Evolutionary conservation across 1,140 invertebrate genomes (phyloP).

Genomic region (Phocides pigmalion): DNA sequence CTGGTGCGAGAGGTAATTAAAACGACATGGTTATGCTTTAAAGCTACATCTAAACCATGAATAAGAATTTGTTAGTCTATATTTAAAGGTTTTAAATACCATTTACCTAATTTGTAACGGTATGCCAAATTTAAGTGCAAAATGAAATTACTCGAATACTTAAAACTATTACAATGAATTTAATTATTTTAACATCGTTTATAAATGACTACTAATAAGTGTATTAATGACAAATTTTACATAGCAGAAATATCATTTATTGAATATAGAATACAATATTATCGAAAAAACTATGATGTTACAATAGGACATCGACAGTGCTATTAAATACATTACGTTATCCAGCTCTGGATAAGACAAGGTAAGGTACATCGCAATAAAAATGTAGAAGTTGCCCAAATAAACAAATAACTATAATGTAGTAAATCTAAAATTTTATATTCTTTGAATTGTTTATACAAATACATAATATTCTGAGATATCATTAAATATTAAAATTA

Average conservation of each 20-base stretch:
- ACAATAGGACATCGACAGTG: slow-evolving; percentile 79
- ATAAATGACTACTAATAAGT: slow-evolving; percentile 81
- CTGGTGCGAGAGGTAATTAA: slow-evolving; percentile 54
- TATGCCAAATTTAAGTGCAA: slow-evolving; percentile 77
- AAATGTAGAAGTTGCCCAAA: slow-evolving; percentile 68
- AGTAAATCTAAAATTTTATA: slow-evolving; percentile 75
- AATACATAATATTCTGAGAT: slow-evolving; percentile 79
- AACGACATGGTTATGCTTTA: slow-evolving; percentile 58
- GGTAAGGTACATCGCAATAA: slow-evolving; percentile 65
- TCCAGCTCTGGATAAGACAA: slow-evolving; percentile 66
- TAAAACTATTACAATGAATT: slow-evolving; percentile 82
- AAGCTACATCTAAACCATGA: slow-evolving; percentile 74
- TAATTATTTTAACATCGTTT: slow-evolving; percentile 73
- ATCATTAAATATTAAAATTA: slow-evolving; percentile 81
- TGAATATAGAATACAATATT: slow-evolving; percentile 83
- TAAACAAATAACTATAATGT: slow-evolving; percentile 70
- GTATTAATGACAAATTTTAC: slow-evolving; percentile 80
- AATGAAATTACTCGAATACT: slow-evolving; percentile 77
- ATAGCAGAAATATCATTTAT: slow-evolving; percentile 81
- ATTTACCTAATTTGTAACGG: slow-evolving; percentile 72
- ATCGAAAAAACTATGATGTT: slow-evolving; percentile 80
- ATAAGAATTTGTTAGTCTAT: slow-evolving; percentile 71
- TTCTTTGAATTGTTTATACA: slow-evolving; percentile 77
- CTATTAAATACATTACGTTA: slow-evolving; percentile 75
- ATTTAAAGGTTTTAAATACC: slow-evolving; percentile 65